phyloP scores from a whole-genome alignment of 2,797 vertebrate genomes.

The Ctenopoma kingsleyae region DNA sequence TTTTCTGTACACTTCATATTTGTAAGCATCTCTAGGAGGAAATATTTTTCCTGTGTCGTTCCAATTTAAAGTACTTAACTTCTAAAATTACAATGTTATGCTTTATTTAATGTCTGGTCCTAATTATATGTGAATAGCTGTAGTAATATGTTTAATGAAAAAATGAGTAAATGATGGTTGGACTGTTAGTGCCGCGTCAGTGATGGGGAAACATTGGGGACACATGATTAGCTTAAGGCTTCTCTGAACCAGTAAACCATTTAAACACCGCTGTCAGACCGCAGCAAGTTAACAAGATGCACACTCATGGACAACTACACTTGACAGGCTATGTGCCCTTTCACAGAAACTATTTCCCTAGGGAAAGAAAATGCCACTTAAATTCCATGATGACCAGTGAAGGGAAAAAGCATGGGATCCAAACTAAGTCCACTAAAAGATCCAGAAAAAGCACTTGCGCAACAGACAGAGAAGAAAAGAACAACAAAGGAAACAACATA shows the following conservation, averaged over 20 bases:
- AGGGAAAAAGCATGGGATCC: neutral
- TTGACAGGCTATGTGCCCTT: conserved; percentile 30
- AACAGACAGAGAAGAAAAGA: no score
- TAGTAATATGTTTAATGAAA: no score
- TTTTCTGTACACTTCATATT: conserved; percentile 1
- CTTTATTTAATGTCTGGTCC: neutral
- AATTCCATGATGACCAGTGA: neutral
- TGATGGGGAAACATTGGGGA: conserved; percentile 37
- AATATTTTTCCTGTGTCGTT: no score
- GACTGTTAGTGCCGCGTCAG: conserved; percentile 32
- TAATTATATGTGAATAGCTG: no score
- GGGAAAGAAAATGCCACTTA: conserved; percentile 23
- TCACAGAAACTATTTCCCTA: conserved; percentile 2
- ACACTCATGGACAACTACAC: conserved; percentile 23
- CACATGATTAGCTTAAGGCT: conserved; percentile 64
- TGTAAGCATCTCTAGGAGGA: conserved; percentile 11
- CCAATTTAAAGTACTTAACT: no score
- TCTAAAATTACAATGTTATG: no score
- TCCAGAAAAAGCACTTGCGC: no score
- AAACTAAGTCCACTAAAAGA: no score
- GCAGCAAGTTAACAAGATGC: conserved; percentile 63
- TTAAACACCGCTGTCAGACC: conserved; percentile 70
- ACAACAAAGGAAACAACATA: no score
- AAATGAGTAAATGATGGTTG: conserved; percentile 18
- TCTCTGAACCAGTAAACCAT: conserved; percentile 66